Evolutionary conservation across 2,113 vertebrate species (phyloP), one percentile per base, ranked within the genome.

Genomic region (Podarcis raffonei): DNA sequence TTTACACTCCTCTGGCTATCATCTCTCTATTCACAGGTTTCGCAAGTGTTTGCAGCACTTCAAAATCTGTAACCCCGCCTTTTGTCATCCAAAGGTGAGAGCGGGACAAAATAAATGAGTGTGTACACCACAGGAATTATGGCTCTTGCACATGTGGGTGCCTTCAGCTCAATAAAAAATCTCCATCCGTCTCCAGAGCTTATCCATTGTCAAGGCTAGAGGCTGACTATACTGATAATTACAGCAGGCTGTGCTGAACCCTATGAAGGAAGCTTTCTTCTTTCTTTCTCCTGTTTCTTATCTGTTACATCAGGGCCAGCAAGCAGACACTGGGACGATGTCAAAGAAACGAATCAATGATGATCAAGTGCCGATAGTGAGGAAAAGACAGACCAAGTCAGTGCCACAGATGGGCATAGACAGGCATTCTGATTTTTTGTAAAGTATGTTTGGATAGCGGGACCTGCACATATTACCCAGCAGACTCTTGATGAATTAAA

Each of bases 181-280:
- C 13, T 59, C 25, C 23, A 5, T 65, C 4, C 35, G 22, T 66
- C n/a, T 59, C 78, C 12, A 65, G n/a, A n/a, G 2, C 30, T 20
- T 32, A 0, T 69, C 9, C 0, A 25, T n/a, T 22, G 66, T 62
- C 0, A 37, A 23, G 2, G 82, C 1, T 27, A 37, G 27, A 79
- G 22, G 0, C 8, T n/a, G 0, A 2, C 6, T 0, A 25, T 8
- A 62, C 3, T 8, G 2, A 30, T 4, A 0, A 35, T 53, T 74
- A 1, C 85, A 48, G 12, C 0, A 59, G 75, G 2, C 88, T 84
- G 6, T 59, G 16, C 42, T 83, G 32, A 57, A 62, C 1, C 18
- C 0, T 72, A 18, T 0, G 59, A 66, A 66, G 30, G 48, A 59
- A 22, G n/a, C 39, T 22, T 62, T 37, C 9, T 62, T 39, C 22